These are phyloP conservation scores for Tor tambroides DNA, from an alignment of 2,113 vertebrate genomes.

Conservation along the genomic window DNA sequence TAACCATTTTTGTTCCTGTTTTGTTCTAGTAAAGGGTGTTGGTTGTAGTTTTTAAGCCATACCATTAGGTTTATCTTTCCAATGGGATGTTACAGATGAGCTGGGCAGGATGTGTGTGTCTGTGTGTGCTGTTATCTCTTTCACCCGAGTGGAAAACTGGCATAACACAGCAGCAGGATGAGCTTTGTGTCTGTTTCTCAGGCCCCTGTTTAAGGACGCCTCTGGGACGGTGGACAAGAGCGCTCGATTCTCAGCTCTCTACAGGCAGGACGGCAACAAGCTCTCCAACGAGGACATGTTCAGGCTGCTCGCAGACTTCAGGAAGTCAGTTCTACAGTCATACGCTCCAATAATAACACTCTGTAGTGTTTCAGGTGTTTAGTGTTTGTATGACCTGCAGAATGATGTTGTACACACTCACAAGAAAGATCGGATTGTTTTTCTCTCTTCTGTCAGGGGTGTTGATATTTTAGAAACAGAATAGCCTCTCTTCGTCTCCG, in stretches of 20 bases:
- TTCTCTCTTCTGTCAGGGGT: background rate
- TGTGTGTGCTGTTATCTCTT: constrained; percentile 25
- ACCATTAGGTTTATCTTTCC: constrained; percentile 10
- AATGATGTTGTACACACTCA: background rate
- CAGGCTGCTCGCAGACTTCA: constrained; percentile 93
- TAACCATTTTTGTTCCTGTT: background rate
- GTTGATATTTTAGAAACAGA: background rate
- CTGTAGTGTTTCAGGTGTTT: background rate
- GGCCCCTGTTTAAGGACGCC: constrained; percentile 91
- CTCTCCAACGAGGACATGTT: constrained; percentile 96
- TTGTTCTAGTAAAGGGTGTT: background rate
- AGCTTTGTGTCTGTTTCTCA: constrained; percentile 66
- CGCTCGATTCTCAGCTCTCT: constrained; percentile 93
- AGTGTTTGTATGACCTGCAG: constrained; percentile 23
- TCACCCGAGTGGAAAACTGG: background rate
- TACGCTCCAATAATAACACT: too few relatives aligned
- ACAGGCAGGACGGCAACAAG: constrained; percentile 96
- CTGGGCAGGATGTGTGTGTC: constrained; percentile 19
- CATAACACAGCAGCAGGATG: background rate
- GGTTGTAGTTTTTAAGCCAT: background rate
- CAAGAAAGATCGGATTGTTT: background rate
- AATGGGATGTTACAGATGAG: background rate
- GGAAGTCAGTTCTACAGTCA: constrained; percentile 83
- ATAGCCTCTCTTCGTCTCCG: background rate
- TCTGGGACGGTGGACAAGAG: constrained; percentile 92